phyloP scores from a whole-genome alignment of 2,888 invertebrate genomes.

The Lepas anatifera region DNA sequence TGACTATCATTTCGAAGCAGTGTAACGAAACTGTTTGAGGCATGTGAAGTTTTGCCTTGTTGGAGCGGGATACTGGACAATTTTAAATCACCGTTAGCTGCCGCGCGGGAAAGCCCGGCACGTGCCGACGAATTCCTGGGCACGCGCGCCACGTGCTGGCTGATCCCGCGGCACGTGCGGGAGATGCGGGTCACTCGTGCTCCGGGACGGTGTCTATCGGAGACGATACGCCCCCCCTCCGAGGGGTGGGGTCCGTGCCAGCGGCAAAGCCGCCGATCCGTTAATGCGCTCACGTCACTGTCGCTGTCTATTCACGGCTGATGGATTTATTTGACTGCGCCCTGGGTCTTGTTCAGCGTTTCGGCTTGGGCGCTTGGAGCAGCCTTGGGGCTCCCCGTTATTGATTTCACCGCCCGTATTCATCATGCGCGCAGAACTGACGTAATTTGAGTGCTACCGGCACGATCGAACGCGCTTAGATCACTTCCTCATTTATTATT shows the following conservation, averaged over 20 bases:
- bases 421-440: neutral
- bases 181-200: neutral
- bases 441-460: conserved; percentile 12
- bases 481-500: conserved; percentile 12
- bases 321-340: conserved; percentile 4
- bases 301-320: neutral
- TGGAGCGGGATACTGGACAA: no score
- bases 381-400: neutral
- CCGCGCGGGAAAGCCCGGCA: neutral
- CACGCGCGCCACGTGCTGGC: neutral
- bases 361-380: neutral
- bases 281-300: neutral
- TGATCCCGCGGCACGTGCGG: neutral
- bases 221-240: no score
- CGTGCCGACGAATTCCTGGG: neutral
- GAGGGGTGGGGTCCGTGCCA: no score
- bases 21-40: no score
- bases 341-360: neutral
- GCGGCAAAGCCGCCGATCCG: no score
- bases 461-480: conserved; percentile 2
- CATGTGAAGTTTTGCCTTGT: no score
- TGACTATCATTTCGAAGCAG: no score
- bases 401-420: neutral
- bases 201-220: no score
- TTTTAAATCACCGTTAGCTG: neutral